Conservation (phyloP, 2,113 vertebrate species). For the Zonotrichia leucophrys region DNA sequence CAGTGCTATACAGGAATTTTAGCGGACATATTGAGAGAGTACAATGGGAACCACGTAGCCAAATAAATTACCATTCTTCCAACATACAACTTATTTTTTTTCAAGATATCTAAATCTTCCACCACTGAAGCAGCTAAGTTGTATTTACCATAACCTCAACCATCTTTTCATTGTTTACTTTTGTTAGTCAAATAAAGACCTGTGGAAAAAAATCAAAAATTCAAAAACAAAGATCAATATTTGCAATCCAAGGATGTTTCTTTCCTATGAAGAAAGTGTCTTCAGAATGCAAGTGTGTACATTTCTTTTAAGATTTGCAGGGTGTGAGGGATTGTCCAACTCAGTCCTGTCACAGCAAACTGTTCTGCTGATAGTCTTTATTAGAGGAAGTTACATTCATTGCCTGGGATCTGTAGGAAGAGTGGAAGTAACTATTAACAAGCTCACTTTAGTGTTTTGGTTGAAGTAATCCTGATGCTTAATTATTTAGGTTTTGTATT, state of each 20-base stretch:
- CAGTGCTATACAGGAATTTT: not conserved
- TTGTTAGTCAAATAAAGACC: not conserved
- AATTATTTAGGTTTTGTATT: not conserved
- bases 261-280: not conserved
- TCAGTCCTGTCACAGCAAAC: not conserved
- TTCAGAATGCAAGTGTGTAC: not conserved
- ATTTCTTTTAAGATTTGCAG: not conserved
- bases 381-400: not conserved
- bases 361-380: not conserved
- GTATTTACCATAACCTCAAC: fast-evolving
- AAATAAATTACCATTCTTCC: not conserved
- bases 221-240: not conserved
- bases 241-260: not conserved
- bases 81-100: not conserved
- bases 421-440: not conserved
- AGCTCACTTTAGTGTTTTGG: not conserved
- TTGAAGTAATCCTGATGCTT: not conserved
- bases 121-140: not conserved
- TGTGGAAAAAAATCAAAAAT: not conserved
- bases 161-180: not conserved
- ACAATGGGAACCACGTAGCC: not conserved
- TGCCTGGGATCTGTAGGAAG: not conserved
- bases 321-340: not conserved
- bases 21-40: not conserved
- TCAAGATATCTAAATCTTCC: not conserved